These are phyloP conservation scores for Mechanitis mazaeus DNA, from an alignment of 2,888 invertebrate species.

Conservation along the genomic window DNA sequence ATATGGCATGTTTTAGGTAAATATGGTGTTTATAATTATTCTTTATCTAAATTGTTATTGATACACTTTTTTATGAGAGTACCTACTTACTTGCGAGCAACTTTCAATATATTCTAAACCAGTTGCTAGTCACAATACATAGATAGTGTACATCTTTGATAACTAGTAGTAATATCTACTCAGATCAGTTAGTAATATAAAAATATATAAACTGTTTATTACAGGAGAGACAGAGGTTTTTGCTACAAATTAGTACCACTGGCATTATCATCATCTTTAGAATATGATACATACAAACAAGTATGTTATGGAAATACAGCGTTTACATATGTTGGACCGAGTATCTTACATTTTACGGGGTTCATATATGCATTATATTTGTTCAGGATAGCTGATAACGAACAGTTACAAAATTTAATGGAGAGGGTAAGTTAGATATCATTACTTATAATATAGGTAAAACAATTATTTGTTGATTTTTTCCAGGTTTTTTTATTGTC, in stretches of 20 bases:
- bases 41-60: too few species aligned
- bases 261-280: constrained; percentile 58
- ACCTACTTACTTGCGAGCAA: too few species aligned
- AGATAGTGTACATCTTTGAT: too few species aligned
- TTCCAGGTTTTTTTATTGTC: constrained; percentile 83
- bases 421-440: constrained; percentile 78
- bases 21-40: constrained; percentile 19
- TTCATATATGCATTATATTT: constrained; percentile 84
- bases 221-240: constrained; percentile 83
- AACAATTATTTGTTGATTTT: background rate
- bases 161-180: too few species aligned
- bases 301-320: constrained; percentile 83
- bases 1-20: constrained; percentile 86
- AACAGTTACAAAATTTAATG: constrained; percentile 88
- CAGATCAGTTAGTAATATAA: too few species aligned
- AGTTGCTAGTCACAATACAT: too few species aligned
- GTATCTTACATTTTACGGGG: constrained; percentile 82
- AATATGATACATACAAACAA: constrained; percentile 73
- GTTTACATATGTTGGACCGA: constrained; percentile 85
- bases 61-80: too few species aligned
- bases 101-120: too few species aligned
- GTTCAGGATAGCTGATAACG: constrained; percentile 86
- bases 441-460: background rate
- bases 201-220: background rate
- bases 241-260: constrained; percentile 76